phyloP scores from a whole-genome alignment of 2,113 vertebrate genomes.

The Gambusia holbrooki region DNA sequence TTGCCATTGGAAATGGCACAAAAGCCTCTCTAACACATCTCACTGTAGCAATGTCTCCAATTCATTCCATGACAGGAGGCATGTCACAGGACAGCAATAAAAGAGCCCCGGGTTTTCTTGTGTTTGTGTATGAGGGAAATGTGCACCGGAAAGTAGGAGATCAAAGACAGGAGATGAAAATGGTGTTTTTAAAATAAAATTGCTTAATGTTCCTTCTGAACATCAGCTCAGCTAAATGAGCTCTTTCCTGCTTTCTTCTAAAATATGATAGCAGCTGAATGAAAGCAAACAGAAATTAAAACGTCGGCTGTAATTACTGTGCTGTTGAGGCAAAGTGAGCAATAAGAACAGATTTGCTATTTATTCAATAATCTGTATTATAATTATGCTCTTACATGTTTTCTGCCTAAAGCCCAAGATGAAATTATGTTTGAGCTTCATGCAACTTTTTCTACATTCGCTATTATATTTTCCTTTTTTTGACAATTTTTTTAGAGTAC shows the following conservation, averaged over 20 bases:
- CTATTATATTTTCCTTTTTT: not conserved
- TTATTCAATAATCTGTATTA: too few relatives aligned
- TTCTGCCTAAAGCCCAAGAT: slow-evolving; percentile 23
- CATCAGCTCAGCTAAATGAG: not conserved
- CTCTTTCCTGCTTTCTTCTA: not conserved
- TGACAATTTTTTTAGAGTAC: too few relatives aligned
- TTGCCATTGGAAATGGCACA: slow-evolving; percentile 34
- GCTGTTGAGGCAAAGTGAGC: not conserved
- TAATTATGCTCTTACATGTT: too few relatives aligned
- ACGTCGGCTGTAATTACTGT: not conserved
- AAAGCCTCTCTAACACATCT: slow-evolving; percentile 28
- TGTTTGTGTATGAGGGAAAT: slow-evolving; percentile 39
- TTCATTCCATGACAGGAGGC: slow-evolving; percentile 33
- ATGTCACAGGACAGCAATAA: slow-evolving; percentile 8
- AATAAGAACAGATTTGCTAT: too few relatives aligned
- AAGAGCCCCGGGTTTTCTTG: slow-evolving; percentile 2
- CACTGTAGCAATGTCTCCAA: slow-evolving; percentile 42
- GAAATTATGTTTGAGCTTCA: slow-evolving; percentile 10
- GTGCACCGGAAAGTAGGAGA: slow-evolving; percentile 23
- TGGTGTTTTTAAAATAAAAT: slow-evolving; percentile 13
- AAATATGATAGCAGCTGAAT: slow-evolving; percentile 6
- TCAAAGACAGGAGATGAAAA: slow-evolving; percentile 1
- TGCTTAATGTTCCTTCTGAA: not conserved
- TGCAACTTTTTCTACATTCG: slow-evolving; percentile 15
- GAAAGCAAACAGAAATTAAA: slow-evolving; percentile 6